phyloP scores from a whole-genome alignment of 2,888 invertebrate species.

The Diarsia mendica region DNA sequence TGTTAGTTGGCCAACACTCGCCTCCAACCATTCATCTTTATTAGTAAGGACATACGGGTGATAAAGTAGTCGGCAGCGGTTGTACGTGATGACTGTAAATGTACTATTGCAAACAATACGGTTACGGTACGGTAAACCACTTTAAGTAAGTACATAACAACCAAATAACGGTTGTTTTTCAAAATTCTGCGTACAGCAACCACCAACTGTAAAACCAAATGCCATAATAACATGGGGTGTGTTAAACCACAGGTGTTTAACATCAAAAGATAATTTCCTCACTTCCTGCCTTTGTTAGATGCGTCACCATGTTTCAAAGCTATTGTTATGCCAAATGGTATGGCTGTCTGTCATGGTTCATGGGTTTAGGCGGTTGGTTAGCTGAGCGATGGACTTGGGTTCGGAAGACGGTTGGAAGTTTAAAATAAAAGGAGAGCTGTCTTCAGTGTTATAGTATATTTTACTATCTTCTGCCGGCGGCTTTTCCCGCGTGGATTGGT shows the following conservation, averaged over 20 bases:
- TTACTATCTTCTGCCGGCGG: not conserved
- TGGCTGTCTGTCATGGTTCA: conserved; percentile 55
- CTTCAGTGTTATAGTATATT: not conserved
- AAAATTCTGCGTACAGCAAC: not conserved
- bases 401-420: not conserved
- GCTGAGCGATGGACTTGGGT: conserved; percentile 7
- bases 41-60: not conserved
- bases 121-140: not conserved
- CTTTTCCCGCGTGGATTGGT: too few relatives aligned
- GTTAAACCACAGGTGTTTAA: conserved; percentile 58
- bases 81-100: not conserved
- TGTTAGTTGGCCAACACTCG: not conserved
- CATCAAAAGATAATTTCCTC: conserved; percentile 56
- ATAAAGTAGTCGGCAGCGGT: not conserved
- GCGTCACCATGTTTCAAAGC: conserved; percentile 50
- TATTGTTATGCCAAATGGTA: conserved; percentile 63
- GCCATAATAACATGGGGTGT: conserved; percentile 28
- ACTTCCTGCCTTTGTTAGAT: conserved; percentile 65
- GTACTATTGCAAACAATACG: not conserved
- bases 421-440: too few relatives aligned
- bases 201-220: conserved; percentile 27
- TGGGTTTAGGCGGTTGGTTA: conserved; percentile 32
- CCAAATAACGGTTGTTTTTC: not conserved
- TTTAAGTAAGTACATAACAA: not conserved
- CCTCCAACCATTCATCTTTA: not conserved